Evolutionary conservation across 2,113 vertebrate genomes (phyloP).

Genomic region (Ceyx margarethae): DNA sequence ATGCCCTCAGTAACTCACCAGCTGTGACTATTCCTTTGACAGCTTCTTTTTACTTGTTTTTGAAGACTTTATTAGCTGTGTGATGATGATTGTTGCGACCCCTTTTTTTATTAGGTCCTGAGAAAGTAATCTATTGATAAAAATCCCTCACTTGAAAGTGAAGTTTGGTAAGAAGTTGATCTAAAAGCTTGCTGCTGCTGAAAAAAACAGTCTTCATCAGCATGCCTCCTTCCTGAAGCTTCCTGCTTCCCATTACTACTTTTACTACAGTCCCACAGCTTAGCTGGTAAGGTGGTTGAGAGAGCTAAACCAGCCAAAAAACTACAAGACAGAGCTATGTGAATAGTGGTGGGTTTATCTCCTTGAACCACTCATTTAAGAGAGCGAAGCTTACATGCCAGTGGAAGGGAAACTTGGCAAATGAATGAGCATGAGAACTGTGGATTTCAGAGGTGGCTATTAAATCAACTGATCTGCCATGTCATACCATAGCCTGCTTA

Average conservation of each 20-base stretch:
- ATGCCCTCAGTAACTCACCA: neutral
- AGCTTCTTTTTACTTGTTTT: neutral
- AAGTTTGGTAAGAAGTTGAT: neutral
- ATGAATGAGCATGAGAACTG: neutral
- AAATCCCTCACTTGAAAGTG: neutral
- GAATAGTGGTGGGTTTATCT: neutral
- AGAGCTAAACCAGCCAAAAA: neutral
- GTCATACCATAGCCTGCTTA: neutral
- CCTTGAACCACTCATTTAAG: neutral
- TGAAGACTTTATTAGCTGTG: constrained; percentile 15
- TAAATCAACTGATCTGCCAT: neutral
- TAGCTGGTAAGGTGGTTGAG: neutral
- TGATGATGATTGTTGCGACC: constrained; percentile 22
- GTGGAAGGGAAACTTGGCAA: neutral
- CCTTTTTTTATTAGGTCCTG: constrained; percentile 27
- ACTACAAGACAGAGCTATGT: neutral
- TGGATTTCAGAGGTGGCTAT: neutral
- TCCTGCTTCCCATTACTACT: neutral
- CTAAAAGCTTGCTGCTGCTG: neutral
- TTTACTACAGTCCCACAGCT: neutral
- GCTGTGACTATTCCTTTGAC: constrained; percentile 3
- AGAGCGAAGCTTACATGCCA: neutral
- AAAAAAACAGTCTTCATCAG: neutral
- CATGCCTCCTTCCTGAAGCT: neutral
- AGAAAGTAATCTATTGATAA: constrained; percentile 36